Evolutionary conservation across 1,140 invertebrate species (phyloP).

Genomic region (Magallana gigas): DNA sequence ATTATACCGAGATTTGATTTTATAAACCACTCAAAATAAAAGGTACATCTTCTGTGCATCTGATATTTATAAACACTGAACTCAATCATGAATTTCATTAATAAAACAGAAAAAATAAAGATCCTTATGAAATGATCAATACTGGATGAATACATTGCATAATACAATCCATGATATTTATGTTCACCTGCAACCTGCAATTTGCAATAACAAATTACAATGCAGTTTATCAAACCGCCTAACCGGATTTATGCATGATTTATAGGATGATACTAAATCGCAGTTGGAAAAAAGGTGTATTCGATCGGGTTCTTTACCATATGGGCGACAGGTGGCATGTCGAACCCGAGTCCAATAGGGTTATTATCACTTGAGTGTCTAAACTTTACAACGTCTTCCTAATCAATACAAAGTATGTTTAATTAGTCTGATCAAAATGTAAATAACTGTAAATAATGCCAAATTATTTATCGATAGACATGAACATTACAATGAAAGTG

Average conservation of each 20-base stretch:
- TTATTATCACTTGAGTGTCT: slow-evolving; percentile 22
- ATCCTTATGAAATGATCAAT: too few species aligned
- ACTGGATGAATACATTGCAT: too few species aligned
- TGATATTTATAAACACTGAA: too few species aligned
- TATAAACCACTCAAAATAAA: too few species aligned
- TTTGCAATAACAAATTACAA: not conserved
- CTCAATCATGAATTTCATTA: too few species aligned
- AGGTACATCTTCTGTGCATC: too few species aligned
- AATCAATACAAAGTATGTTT: slow-evolving; percentile 37
- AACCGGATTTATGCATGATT: slow-evolving; percentile 23
- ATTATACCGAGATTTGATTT: too few species aligned
- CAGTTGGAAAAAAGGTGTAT: not conserved
- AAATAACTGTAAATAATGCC: slow-evolving; percentile 33
- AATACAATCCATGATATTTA: too few species aligned
- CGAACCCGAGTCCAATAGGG: not conserved
- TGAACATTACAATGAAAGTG: not conserved
- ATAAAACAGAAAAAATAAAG: too few species aligned
- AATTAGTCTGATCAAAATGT: slow-evolving; percentile 26
- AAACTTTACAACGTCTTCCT: not conserved
- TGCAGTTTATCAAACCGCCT: not conserved
- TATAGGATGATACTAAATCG: slow-evolving; percentile 25
- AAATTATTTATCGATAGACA: slow-evolving; percentile 10
- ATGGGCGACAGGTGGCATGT: slow-evolving; percentile 18
- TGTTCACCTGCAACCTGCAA: not conserved
- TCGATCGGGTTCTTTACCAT: slow-evolving; percentile 1